Conservation (phyloP, 2,113 vertebrate species). For the Brienomyrus longianalis region DNA sequence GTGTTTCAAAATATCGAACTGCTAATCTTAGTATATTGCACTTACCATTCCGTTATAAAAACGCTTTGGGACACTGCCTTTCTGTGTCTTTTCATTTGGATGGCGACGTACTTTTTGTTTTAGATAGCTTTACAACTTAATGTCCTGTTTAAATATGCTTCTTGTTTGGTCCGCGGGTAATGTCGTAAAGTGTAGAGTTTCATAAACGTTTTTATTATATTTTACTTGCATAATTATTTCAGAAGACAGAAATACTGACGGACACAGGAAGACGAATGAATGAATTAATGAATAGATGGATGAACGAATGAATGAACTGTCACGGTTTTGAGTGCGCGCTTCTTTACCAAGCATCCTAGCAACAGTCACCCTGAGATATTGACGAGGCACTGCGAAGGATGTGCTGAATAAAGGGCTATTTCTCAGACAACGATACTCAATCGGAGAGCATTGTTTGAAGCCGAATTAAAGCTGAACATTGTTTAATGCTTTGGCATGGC, state of each 20-base stretch:
- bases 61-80: not conserved
- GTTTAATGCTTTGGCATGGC: not conserved
- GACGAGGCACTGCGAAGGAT: not conserved
- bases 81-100: not conserved
- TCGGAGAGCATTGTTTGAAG: not conserved
- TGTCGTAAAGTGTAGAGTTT: not conserved
- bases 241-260: not conserved
- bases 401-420: not conserved
- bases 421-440: not conserved
- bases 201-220: not conserved
- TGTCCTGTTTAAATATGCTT: not conserved
- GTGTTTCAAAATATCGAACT: not conserved
- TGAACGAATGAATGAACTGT: not conserved
- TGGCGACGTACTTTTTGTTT: not conserved
- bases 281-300: not conserved
- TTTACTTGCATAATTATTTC: not conserved
- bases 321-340: not conserved
- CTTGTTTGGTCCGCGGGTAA: not conserved
- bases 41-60: not conserved
- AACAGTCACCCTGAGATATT: not conserved
- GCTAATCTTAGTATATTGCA: not conserved
- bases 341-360: not conserved
- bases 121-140: not conserved
- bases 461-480: not conserved
- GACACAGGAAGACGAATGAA: not conserved